Evolutionary conservation across 2,888 invertebrate species (phyloP), one percentile per base, ranked within the genome.

Genomic region (Mesorhabditis sp.): DNA sequence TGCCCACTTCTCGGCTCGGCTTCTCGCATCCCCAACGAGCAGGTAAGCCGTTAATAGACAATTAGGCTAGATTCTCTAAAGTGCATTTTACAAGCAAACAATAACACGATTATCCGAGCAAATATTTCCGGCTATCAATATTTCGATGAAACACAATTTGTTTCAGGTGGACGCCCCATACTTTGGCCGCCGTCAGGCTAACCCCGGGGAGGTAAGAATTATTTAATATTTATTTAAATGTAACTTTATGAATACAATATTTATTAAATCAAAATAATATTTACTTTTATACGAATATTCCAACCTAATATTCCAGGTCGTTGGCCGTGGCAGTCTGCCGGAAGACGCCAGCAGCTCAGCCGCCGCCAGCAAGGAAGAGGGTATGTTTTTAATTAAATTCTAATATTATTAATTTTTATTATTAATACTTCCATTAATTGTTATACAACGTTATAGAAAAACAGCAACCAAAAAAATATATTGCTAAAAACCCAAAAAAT

Each of bases 1-100:
- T 84, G 84, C 67, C 78, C 82, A 42, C 64, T 84, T 42, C 76
- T 75, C 69, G 76, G 80, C 65, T 75, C 79, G 66, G 77, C 80
- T 43, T 74, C 72, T 44, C 72, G 82, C 66, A 76, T 84, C 67
- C 81, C 83, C 13, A 68, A 74, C 43, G 80, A 82, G 43, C 74
- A 79, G 58, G 58, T 50, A n/a, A 50, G 58, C 6, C n/a, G n/a
- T 50, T 50, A 50, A 13, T 10, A 50, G 50, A 10, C n/a, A n/a
- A n/a, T n/a, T 28, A 28, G 28, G 28, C 28, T 28, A 28, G 28
- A 28, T 28, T 28, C 28, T 28, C 1, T 28, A 28, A 2, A 28
- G 28, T 1, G 2, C 28, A 28, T 28, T 28, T 28, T 28, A 28
- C 28, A 28, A 1, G 2, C 1, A 28, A 28, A 2, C 28, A 28